Conservation (phyloP, 2,797 vertebrate species). For the Erpetoichthys calabaricus region DNA sequence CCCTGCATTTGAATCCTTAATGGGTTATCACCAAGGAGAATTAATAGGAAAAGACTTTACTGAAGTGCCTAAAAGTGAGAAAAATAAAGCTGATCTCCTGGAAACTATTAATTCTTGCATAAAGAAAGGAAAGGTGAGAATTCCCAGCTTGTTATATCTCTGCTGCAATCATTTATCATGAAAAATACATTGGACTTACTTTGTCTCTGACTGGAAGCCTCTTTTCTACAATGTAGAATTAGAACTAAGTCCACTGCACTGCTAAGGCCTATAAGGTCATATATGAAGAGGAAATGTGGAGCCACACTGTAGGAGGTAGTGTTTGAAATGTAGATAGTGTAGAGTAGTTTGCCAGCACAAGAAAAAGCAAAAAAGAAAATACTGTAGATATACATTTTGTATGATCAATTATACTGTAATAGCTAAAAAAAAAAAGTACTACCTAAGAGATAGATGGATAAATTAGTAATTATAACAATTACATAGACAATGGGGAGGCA, state of each 20-base stretch:
- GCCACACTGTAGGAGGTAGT: slow-evolving; percentile 37
- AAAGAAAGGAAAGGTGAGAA: slow-evolving; percentile 86
- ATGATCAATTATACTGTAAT: too few relatives aligned
- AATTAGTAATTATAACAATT: too few relatives aligned
- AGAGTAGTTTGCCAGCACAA: slow-evolving; percentile 6
- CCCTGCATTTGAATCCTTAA: slow-evolving; percentile 82
- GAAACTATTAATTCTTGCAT: slow-evolving; percentile 89
- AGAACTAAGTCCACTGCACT: too few relatives aligned
- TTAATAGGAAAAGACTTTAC: slow-evolving; percentile 85
- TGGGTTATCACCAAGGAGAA: slow-evolving; percentile 90
- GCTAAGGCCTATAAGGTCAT: slow-evolving; percentile 49
- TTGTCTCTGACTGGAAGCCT: too few relatives aligned
- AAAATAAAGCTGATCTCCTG: slow-evolving; percentile 87
- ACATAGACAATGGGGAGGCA: too few relatives aligned
- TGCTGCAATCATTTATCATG: neutral
- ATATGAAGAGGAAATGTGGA: neutral
- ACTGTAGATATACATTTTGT: slow-evolving; percentile 1
- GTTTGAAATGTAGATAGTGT: slow-evolving; percentile 33
- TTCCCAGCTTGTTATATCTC: neutral
- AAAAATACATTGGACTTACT: too few relatives aligned
- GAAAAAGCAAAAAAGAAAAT: too few relatives aligned
- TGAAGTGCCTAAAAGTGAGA: slow-evolving; percentile 92
- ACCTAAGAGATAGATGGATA: too few relatives aligned
- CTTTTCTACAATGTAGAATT: too few relatives aligned
- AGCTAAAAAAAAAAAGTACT: too few relatives aligned